Conservation (phyloP, 2,113 vertebrate genomes). For the Alethe castanea region DNA sequence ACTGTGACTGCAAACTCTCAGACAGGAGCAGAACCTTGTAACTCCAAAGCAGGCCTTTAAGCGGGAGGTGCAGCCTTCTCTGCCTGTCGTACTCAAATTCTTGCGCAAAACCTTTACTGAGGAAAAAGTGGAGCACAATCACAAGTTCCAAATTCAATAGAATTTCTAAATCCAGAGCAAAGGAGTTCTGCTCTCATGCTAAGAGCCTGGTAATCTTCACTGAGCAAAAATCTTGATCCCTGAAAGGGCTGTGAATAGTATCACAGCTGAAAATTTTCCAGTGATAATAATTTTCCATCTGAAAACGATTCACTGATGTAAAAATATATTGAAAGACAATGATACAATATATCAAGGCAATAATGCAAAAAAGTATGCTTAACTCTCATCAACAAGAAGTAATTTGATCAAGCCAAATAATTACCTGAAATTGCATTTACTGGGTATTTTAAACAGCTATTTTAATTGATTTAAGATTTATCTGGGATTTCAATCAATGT, state of each 20-base stretch:
- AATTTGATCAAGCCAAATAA: background rate
- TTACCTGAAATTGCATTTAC: background rate
- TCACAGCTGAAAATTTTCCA: background rate
- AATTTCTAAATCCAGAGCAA: background rate
- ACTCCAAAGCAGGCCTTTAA: background rate
- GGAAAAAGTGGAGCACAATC: background rate
- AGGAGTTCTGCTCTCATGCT: background rate
- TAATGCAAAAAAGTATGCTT: background rate
- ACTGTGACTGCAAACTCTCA: accelerated
- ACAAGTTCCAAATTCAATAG: background rate
- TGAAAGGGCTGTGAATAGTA: background rate
- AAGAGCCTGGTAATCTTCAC: background rate
- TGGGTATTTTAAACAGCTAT: background rate
- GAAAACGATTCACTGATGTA: background rate
- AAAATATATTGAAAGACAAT: background rate
- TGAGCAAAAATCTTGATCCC: background rate
- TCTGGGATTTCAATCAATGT: background rate
- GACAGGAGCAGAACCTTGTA: background rate
- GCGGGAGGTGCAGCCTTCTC: background rate
- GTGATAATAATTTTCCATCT: background rate
- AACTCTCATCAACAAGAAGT: background rate
- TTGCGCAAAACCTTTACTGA: background rate
- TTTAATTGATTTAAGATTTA: background rate
- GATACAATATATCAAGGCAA: background rate
- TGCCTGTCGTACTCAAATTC: background rate